Conservation (phyloP, 2,113 vertebrate species). For the Miniopterus natalensis region DNA sequence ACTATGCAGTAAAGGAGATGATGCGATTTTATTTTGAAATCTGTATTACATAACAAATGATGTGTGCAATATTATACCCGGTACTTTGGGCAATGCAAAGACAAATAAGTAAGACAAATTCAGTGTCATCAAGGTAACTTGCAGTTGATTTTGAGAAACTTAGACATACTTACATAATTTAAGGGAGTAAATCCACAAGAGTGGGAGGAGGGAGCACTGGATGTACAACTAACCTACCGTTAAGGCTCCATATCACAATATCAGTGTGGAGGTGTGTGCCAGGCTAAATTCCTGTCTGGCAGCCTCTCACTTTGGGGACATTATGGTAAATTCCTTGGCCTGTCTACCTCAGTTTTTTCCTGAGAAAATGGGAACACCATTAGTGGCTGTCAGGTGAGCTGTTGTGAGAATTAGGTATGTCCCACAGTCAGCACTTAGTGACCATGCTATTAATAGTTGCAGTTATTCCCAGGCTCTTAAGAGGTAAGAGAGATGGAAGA, state of each 20-base stretch:
- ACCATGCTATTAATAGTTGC: not conserved
- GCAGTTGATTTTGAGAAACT: not conserved
- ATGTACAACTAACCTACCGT: not conserved
- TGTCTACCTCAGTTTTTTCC: conserved; percentile 13
- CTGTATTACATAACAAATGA: conserved; percentile 1
- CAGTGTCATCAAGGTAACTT: not conserved
- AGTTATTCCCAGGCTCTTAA: not conserved
- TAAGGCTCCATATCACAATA: not conserved
- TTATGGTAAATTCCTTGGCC: not conserved
- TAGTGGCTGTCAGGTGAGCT: not conserved
- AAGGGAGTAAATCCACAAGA: not conserved
- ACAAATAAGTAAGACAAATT: not conserved
- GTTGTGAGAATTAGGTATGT: not conserved
- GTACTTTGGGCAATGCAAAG: not conserved
- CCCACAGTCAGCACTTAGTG: not conserved
- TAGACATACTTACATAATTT: not conserved
- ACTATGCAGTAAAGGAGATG: not conserved
- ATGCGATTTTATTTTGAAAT: conserved; percentile 45
- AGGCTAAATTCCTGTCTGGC: not conserved
- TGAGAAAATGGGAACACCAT: not conserved
- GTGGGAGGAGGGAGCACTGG: too few relatives aligned
- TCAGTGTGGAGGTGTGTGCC: not conserved
- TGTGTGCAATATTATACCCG: not conserved
- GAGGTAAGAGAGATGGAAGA: conserved; percentile 1
- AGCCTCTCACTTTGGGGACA: not conserved